Evolutionary conservation across 2,888 invertebrate genomes (phyloP).

Genomic region (Biston betularia): DNA sequence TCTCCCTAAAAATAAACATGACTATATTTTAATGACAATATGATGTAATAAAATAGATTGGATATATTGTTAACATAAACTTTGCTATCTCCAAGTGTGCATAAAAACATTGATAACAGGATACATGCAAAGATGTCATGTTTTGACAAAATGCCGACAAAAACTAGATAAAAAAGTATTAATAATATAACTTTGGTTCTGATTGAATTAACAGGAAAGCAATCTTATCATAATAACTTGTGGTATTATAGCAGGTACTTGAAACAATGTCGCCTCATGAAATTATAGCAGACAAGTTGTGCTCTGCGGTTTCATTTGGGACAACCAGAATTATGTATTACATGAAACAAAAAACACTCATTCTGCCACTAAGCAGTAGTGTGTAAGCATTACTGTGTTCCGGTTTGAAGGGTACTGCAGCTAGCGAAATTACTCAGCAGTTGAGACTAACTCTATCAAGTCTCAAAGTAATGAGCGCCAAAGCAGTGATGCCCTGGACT

Average conservation of each 20-base stretch:
- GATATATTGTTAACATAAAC: background rate
- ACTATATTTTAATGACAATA: conserved; percentile 1
- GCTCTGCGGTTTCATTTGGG: too few relatives aligned
- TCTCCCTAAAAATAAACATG: background rate
- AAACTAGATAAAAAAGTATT: background rate
- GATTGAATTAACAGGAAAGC: conserved; percentile 9
- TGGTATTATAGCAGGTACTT: background rate
- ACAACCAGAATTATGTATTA: too few relatives aligned
- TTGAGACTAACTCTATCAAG: too few relatives aligned
- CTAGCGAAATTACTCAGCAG: too few relatives aligned
- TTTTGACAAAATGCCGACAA: conserved; percentile 18
- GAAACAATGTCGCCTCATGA: too few relatives aligned
- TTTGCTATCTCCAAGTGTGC: conserved; percentile 1
- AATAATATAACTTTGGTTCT: background rate
- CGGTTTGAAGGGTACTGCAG: too few relatives aligned
- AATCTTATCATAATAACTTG: conserved; percentile 4
- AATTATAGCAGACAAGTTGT: too few relatives aligned
- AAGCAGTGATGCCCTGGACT: too few relatives aligned
- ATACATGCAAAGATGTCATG: conserved; percentile 17
- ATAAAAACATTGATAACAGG: conserved; percentile 11
- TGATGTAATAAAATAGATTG: background rate
- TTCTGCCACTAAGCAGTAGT: too few relatives aligned
- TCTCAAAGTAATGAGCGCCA: too few relatives aligned
- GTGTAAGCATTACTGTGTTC: too few relatives aligned
- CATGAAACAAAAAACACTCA: too few relatives aligned